phyloP scores from a whole-genome alignment of 2,888 invertebrate genomes.

The Volucella zonaria region DNA sequence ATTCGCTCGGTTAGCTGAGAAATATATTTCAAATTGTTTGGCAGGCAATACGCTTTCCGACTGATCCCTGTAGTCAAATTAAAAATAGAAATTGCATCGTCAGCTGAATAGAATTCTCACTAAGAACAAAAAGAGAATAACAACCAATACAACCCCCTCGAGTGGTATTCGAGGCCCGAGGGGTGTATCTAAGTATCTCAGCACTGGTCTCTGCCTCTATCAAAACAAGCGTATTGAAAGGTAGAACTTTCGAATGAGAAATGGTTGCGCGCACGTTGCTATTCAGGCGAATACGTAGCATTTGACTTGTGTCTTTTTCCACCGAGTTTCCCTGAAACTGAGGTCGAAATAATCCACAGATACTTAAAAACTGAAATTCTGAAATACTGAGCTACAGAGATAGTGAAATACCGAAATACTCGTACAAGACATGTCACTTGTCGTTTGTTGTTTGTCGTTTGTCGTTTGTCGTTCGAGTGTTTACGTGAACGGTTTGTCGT shows the following conservation, averaged over 20 bases:
- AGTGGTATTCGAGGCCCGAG: too few species aligned
- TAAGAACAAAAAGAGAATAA: neutral
- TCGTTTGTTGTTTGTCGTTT: too few species aligned
- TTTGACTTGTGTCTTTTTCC: constrained; percentile 29
- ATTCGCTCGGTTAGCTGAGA: neutral
- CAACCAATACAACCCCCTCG: neutral
- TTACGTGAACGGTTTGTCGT: neutral
- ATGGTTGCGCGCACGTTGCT: constrained; percentile 50
- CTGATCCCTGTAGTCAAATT: neutral
- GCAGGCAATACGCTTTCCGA: constrained; percentile 7
- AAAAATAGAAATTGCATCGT: constrained; percentile 64
- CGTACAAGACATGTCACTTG: too few species aligned
- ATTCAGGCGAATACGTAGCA: constrained; percentile 56
- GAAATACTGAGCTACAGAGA: too few species aligned
- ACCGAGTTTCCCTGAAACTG: neutral
- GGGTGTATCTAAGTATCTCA: too few species aligned
- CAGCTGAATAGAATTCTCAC: constrained; percentile 16
- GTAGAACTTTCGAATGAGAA: constrained; percentile 40
- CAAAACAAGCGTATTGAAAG: neutral
- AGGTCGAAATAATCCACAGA: neutral
- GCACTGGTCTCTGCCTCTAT: neutral
- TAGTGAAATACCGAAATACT: too few species aligned
- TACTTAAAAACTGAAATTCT: neutral
- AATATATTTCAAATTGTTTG: constrained; percentile 35
- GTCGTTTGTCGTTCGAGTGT: neutral